phyloP scores from a whole-genome alignment of 2,113 vertebrate genomes.

The Speoplatyrhinus poulsoni region DNA sequence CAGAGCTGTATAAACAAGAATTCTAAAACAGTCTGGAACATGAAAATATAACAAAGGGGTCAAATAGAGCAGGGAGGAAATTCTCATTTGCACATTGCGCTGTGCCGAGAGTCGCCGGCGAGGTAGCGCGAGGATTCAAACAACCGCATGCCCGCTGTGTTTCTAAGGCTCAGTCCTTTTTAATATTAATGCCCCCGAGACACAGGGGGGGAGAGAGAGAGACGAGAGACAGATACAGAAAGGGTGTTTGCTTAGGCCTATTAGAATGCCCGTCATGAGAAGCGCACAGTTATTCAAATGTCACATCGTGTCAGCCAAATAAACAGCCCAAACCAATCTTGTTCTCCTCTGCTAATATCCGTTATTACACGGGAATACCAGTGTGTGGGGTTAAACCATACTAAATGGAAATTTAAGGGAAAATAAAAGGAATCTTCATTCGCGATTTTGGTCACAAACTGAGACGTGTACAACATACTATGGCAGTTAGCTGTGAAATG shows the following conservation, averaged over 20 bases:
- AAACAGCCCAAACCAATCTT: slow-evolving; percentile 69
- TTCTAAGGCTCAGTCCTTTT: slow-evolving; percentile 65
- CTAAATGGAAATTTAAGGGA: slow-evolving; percentile 20
- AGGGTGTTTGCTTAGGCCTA: slow-evolving; percentile 69
- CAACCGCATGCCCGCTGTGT: slow-evolving; percentile 43
- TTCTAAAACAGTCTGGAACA: slow-evolving; percentile 66
- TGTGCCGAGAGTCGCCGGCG: slow-evolving; percentile 53
- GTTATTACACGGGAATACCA: slow-evolving; percentile 60
- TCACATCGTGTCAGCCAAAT: slow-evolving; percentile 70
- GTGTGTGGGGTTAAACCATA: slow-evolving; percentile 45
- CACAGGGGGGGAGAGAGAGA: slow-evolving; percentile 27
- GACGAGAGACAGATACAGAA: slow-evolving; percentile 16
- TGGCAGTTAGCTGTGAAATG: slow-evolving; percentile 41
- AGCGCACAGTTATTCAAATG: slow-evolving; percentile 71
- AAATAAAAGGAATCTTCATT: slow-evolving; percentile 17
- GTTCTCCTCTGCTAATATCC: slow-evolving; percentile 66
- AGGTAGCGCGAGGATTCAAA: slow-evolving; percentile 39
- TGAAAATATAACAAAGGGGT: slow-evolving; percentile 69
- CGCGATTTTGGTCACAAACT: slow-evolving; percentile 25
- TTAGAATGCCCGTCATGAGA: slow-evolving; percentile 71
- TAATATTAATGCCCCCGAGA: slow-evolving; percentile 72
- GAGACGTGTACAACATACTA: neutral
- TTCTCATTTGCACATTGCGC: slow-evolving; percentile 65
- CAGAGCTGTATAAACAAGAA: slow-evolving; percentile 75
- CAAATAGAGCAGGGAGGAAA: slow-evolving; percentile 60